Conservation (phyloP, 2,888 invertebrate genomes). For the Tolmerus cingulatus region DNA sequence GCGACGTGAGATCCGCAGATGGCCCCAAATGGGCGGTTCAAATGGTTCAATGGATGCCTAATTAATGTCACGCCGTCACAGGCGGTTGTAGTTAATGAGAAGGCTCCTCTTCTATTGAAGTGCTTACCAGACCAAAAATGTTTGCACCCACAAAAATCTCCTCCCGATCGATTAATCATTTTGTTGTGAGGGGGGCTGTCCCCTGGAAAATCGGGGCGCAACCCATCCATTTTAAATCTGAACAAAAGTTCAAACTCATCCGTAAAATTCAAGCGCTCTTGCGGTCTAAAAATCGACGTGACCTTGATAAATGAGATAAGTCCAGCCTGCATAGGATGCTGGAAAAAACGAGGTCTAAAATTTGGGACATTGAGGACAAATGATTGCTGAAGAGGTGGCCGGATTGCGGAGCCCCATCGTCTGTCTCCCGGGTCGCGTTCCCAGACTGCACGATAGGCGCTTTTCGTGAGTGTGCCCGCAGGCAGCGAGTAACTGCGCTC, state of each 20-base stretch:
- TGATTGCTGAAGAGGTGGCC: background rate
- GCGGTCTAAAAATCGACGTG: background rate
- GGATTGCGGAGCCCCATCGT: background rate
- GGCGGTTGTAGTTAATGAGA: background rate
- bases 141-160: background rate
- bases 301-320: background rate
- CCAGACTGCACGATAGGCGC: background rate
- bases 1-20: background rate
- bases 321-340: background rate
- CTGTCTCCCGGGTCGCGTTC: background rate
- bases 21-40: background rate
- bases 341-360: background rate
- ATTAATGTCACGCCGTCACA: conserved; percentile 21
- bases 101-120: background rate
- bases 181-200: background rate
- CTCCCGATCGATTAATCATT: conserved; percentile 34
- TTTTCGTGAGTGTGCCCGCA: background rate
- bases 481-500: background rate
- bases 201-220: background rate
- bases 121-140: conserved; percentile 8
- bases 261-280: background rate
- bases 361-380: conserved; percentile 21
- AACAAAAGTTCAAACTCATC: background rate
- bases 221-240: background rate
- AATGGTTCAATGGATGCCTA: conserved; percentile 14